These are phyloP conservation scores for Ormyrus pomaceus DNA, from an alignment of 2,888 invertebrate genomes.

Conservation along the genomic window DNA sequence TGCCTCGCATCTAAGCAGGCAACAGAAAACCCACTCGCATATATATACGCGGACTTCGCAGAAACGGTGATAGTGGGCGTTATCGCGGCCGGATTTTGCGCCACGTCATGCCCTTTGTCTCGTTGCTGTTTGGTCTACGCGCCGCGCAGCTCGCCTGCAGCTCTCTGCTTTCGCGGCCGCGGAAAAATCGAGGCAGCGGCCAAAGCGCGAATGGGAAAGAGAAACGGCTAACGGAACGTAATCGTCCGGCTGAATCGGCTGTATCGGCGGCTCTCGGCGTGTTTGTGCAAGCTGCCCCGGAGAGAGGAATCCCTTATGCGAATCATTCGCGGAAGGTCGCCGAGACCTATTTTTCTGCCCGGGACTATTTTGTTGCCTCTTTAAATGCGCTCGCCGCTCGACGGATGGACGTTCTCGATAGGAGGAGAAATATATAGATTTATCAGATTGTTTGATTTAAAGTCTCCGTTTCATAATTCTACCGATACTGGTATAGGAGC, in stretches of 20 bases:
- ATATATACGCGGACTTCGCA: too few relatives aligned
- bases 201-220: constrained; percentile 15
- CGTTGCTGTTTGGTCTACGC: constrained; percentile 26
- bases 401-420: neutral
- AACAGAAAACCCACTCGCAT: neutral
- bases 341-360: too few relatives aligned
- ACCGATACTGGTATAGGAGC: too few relatives aligned
- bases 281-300: too few relatives aligned
- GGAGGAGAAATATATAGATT: neutral
- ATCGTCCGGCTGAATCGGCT: constrained; percentile 60
- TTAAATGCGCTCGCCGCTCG: too few relatives aligned
- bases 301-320: too few relatives aligned
- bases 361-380: too few relatives aligned
- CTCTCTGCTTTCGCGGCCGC: neutral
- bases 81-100: constrained; percentile 28
- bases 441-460: neutral
- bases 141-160: neutral
- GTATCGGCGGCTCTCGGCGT: constrained; percentile 33
- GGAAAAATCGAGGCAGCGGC: constrained; percentile 32
- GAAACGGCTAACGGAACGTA: constrained; percentile 60
- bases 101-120: constrained; percentile 46
- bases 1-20: neutral
- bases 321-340: too few relatives aligned
- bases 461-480: neutral
- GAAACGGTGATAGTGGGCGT: constrained; percentile 30